Percentiles rank a stretch among this genome's conserved stretches.
These are phyloP conservation scores for Philopedon plagiatum DNA, from an alignment of 2,888 invertebrate genomes.

Conservation along the genomic window DNA sequence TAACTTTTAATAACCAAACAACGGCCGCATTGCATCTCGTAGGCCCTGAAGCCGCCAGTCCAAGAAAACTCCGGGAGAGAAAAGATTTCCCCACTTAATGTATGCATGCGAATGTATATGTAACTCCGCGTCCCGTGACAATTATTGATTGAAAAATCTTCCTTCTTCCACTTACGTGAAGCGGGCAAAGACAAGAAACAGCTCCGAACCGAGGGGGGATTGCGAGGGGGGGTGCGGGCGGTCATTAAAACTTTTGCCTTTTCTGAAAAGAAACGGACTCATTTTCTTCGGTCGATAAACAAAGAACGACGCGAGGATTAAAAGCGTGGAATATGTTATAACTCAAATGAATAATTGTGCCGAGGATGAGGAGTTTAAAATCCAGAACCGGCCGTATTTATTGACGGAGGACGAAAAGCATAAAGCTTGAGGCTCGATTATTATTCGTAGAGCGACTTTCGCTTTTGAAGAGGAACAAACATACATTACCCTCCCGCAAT, in stretches of 20 bases:
- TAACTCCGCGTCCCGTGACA: conserved; percentile 72
- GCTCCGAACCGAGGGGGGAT: conserved; percentile 31
- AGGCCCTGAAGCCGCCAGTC: conserved; percentile 22
- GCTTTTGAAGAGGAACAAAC: conserved; percentile 44
- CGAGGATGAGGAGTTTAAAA: conserved; percentile 69
- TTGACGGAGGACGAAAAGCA: conserved; percentile 58
- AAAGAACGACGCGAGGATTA: conserved; percentile 59
- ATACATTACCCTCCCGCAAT: conserved; percentile 45
- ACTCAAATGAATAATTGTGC: conserved; percentile 69
- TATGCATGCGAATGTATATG: conserved; percentile 56
- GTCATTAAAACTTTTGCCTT: conserved; percentile 69
- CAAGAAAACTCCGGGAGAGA: conserved; percentile 37
- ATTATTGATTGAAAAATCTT: conserved; percentile 78
- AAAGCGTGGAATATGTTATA: conserved; percentile 67
- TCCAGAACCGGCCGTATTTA: conserved; percentile 67
- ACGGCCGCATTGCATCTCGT: neutral
- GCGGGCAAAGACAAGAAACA: conserved; percentile 47
- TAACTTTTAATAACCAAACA: neutral
- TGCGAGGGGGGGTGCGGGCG: conserved; percentile 58
- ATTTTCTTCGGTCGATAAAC: conserved; percentile 66
- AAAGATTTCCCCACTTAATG: conserved; percentile 51
- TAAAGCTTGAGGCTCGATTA: conserved; percentile 64
- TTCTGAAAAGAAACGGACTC: conserved; percentile 67
- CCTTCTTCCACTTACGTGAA: conserved; percentile 69
- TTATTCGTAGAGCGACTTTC: conserved; percentile 60